These are phyloP conservation scores for Tinea pellionella DNA, from an alignment of 2,888 invertebrate species.

Conservation along the genomic window DNA sequence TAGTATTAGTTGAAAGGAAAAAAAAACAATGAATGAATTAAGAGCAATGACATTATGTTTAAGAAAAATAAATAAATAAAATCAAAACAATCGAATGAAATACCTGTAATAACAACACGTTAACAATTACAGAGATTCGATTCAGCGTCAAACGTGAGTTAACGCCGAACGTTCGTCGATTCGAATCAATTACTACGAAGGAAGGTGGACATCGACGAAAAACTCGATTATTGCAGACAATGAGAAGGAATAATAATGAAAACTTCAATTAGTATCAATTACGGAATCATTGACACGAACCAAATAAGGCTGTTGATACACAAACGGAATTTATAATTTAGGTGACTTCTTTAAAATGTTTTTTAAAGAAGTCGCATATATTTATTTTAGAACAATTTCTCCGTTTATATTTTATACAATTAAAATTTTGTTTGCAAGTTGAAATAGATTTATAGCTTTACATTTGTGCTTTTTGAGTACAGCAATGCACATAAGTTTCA, in stretches of 20 bases:
- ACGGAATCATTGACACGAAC: conserved; percentile 54
- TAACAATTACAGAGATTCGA: conserved; percentile 61
- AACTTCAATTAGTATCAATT: conserved; percentile 62
- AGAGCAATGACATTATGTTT: neutral
- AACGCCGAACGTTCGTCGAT: conserved; percentile 42
- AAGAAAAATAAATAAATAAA: neutral
- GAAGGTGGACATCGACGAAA: conserved; percentile 48
- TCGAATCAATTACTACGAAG: conserved; percentile 34
- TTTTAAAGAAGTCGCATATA: too few relatives aligned
- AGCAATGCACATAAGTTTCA: neutral
- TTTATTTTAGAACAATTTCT: too few relatives aligned
- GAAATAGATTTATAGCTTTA: neutral
- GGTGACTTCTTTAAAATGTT: neutral
- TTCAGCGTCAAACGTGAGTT: conserved; percentile 63
- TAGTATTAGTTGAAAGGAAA: neutral
- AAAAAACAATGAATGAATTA: neutral
- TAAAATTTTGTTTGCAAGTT: too few relatives aligned
- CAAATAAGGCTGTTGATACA: conserved; percentile 40
- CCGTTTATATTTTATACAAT: too few relatives aligned
- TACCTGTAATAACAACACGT: conserved; percentile 56
- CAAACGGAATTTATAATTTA: conserved; percentile 47
- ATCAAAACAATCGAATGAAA: conserved; percentile 24
- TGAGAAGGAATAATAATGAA: conserved; percentile 56
- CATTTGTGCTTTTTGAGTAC: neutral
- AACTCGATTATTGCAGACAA: conserved; percentile 46